Conservation (phyloP, 1,140 invertebrate genomes). For the Varroa destructor region DNA sequence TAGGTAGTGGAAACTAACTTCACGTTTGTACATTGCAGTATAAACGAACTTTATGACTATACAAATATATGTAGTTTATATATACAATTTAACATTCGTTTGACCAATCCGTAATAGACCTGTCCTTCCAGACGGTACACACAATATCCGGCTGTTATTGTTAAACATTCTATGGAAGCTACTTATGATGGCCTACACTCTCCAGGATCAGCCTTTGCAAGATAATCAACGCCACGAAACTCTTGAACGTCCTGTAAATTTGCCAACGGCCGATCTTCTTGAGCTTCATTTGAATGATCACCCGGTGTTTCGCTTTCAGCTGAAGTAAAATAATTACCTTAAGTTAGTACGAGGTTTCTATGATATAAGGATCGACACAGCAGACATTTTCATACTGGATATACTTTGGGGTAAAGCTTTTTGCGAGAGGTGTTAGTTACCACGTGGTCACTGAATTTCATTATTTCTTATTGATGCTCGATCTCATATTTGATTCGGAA, state of each 20-base stretch:
- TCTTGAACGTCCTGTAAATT: slow-evolving; percentile 5
- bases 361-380: neutral
- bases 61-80: too few species aligned
- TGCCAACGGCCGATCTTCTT: slow-evolving; percentile 10
- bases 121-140: too few species aligned
- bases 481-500: too few species aligned
- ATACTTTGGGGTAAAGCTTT: neutral
- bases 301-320: neutral
- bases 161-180: neutral
- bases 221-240: neutral
- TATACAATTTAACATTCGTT: too few species aligned
- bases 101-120: too few species aligned
- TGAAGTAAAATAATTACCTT: neutral
- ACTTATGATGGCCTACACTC: slow-evolving; percentile 7
- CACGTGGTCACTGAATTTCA: neutral
- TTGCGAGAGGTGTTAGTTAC: neutral
- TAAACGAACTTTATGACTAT: too few species aligned
- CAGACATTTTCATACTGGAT: neutral
- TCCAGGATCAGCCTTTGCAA: slow-evolving; percentile 4
- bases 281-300: neutral
- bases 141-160: too few species aligned
- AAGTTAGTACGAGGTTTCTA: neutral
- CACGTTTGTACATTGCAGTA: too few species aligned
- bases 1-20: too few species aligned
- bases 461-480: too few species aligned